A percentile compares a stretch with the other conserved stretches of the same genome.
These are phyloP conservation scores for Aselliscus stoliczkanus DNA, from an alignment of 2,797 vertebrate genomes.

Conservation along the genomic window DNA sequence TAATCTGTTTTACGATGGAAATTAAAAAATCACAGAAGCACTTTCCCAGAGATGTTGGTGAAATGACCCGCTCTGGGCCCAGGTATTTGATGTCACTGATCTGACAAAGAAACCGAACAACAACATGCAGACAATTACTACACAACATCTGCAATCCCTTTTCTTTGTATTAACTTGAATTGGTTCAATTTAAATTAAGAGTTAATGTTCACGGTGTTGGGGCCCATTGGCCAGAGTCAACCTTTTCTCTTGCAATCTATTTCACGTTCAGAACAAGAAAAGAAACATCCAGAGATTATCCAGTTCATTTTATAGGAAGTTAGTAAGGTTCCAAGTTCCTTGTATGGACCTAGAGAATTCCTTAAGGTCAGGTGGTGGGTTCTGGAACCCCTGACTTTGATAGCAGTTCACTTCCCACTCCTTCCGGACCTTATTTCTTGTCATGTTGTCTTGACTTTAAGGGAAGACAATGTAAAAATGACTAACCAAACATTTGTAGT, in stretches of 20 bases:
- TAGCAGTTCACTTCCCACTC: not conserved
- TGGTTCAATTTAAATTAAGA: slow-evolving; percentile 52
- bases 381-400: not conserved
- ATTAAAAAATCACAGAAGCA: slow-evolving; percentile 24
- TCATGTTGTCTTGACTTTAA: not conserved
- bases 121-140: slow-evolving; percentile 24
- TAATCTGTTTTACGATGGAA: slow-evolving; percentile 12
- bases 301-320: not conserved
- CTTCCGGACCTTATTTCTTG: not conserved
- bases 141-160: slow-evolving; percentile 14
- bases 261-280: not conserved
- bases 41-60: not conserved
- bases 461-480: not conserved
- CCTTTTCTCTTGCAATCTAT: slow-evolving; percentile 11
- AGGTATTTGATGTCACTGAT: not conserved
- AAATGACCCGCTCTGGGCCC: not conserved
- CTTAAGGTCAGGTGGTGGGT: not conserved
- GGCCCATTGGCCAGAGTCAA: slow-evolving; percentile 11
- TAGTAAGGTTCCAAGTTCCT: not conserved
- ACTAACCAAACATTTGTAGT: not conserved
- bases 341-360: not conserved
- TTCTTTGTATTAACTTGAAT: slow-evolving; percentile 33
- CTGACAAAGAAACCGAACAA: slow-evolving; percentile 57
- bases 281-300: not conserved
- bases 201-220: slow-evolving; percentile 13